Evolutionary conservation across 2,113 vertebrate genomes (phyloP).

Genomic region (Leucopternis melanops): DNA sequence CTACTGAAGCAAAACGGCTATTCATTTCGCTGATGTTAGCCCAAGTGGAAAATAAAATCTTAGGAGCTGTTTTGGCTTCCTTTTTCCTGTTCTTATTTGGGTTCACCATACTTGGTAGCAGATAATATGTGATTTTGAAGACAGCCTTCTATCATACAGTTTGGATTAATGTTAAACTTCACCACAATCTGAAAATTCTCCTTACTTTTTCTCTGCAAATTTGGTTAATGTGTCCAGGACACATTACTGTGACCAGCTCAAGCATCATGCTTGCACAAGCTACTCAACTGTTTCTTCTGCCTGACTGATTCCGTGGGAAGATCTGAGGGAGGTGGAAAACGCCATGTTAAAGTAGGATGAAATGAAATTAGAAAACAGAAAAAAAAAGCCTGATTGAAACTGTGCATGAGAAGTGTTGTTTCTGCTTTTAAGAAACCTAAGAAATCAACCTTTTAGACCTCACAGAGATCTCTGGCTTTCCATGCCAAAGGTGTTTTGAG

Average conservation of each 20-base stretch:
- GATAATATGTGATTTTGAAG: not conserved
- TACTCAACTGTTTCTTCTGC: not conserved
- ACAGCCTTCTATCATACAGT: not conserved
- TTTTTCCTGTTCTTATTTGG: not conserved
- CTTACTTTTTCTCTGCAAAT: not conserved
- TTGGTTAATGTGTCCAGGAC: not conserved
- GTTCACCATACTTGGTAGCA: not conserved
- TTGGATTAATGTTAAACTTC: not conserved
- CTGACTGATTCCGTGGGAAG: not conserved
- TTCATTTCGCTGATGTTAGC: not conserved
- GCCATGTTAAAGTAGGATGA: not conserved
- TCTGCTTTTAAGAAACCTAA: constrained; percentile 2
- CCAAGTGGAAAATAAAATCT: not conserved
- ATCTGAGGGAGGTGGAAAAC: constrained; percentile 20
- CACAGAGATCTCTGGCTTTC: constrained; percentile 4
- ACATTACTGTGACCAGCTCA: not conserved
- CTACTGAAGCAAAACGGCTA: not conserved
- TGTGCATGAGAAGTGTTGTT: constrained; percentile 1
- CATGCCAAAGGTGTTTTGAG: constrained; percentile 24
- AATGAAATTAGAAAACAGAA: constrained; percentile 42
- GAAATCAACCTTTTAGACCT: constrained; percentile 15
- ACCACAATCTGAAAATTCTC: not conserved
- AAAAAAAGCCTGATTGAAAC: not conserved
- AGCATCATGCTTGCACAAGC: not conserved
- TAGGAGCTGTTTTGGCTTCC: not conserved